Evolutionary conservation across 2,113 vertebrate genomes (phyloP), one percentile per base, ranked within the genome.

Genomic region (Suncus etruscus): DNA sequence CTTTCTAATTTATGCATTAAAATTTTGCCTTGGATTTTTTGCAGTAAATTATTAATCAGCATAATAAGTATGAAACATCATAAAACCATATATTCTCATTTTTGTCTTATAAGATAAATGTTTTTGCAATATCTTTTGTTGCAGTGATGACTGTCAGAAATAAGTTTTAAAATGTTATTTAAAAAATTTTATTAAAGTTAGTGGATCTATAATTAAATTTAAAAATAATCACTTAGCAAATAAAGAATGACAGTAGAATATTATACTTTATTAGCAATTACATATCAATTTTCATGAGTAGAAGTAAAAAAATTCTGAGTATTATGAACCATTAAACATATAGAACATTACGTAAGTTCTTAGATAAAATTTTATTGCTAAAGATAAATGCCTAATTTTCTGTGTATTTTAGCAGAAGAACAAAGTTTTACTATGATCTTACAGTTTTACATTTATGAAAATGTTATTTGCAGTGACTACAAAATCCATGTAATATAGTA

Each of bases 361-460:
- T 89, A 50, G 24, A 66, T 92, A 86, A 86, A 88, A 65, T 22
- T 85, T 87, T 70, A 79, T 78, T 27, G 16, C 27, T 74, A n/a
- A 0, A 72, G 7, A 86, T 92, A 81, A 83, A 87, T 79, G 31
- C 0, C 9, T 50, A 72, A 92, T 92, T 82, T 82, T 29, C 80
- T 91, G 2, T 39, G 22, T 31, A 29, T 75, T 79, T 88, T 79
- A 83, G 16, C 20, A 83, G 22, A 3, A 79, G 78, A 89, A 69
- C 47, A 83, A 9, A 65, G 45, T 61, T 92, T 77, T 92, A 68
- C 24, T 45, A 12, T 84, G 87, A 87, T 78, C 11, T 54, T 18
- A 83, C 82, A 79, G 86, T 48, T 4, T 45, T 74, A 20, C 73
- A 14, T 7, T 91, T 83, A 31, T 90, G 45, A 48, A 74, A 92